Evolutionary conservation across 1,140 invertebrate genomes (phyloP).

Genomic region (Vollenhovia emeryi): DNA sequence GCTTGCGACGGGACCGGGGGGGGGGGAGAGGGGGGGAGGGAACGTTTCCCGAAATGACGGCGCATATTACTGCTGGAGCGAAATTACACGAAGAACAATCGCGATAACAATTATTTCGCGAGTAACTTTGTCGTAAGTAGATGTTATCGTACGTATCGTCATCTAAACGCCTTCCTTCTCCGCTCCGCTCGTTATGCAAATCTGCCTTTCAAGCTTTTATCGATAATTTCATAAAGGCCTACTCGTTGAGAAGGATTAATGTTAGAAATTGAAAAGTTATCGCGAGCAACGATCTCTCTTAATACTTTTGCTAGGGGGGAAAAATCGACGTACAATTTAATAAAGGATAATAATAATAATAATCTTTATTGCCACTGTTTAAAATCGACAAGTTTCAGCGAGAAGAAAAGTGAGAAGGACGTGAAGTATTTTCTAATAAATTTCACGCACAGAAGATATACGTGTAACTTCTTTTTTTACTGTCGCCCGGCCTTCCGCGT

Average conservation of each 20-base stretch:
- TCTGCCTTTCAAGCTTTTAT: not conserved
- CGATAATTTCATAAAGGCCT: not conserved
- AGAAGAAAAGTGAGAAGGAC: not conserved
- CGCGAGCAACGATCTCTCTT: not conserved
- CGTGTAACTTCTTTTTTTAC: constrained; percentile 11
- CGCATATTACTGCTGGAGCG: not conserved
- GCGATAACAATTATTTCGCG: not conserved
- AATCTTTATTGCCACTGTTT: not conserved
- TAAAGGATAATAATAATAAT: not conserved
- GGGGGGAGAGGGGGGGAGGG: too few relatives aligned
- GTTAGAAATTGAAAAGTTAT: not conserved
- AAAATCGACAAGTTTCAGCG: not conserved
- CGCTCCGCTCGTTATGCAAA: not conserved
- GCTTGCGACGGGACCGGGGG: not conserved
- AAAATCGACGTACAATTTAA: not conserved
- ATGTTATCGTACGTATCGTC: not conserved
- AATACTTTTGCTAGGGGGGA: not conserved
- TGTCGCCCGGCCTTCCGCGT: constrained; percentile 2
- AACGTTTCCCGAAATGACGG: not conserved
- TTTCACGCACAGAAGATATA: too few relatives aligned
- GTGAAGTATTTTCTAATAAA: not conserved
- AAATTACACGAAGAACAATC: not conserved
- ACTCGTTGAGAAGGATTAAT: not conserved
- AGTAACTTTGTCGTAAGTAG: not conserved
- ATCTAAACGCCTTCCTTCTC: not conserved